Evolutionary conservation across 2,797 vertebrate genomes (phyloP), one percentile per base, ranked within the genome.

Genomic region (Gadopsis marmoratus): DNA sequence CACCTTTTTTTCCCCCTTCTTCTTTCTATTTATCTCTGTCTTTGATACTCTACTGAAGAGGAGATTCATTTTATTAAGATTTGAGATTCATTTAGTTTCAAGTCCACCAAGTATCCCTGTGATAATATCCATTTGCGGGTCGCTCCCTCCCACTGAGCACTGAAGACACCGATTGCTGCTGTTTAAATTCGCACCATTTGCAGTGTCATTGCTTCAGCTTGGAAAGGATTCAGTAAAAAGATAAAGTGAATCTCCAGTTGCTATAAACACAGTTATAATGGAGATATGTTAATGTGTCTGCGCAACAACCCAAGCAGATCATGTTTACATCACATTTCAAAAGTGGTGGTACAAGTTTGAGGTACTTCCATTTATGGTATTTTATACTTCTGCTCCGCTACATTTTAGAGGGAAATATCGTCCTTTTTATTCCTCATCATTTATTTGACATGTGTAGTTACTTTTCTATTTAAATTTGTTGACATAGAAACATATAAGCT

Each of bases 61-160:
- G 59, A 85, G 73, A 82, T 82, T 89, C 74, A 72, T 89, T 91
- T 91, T 71, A 83, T 89, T 93, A 79, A 89, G 79, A 92, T 91
- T 89, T 75, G 81, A 88, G 81, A 82, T 88, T 91, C 65, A 90
- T 91, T 89, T 87, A 73, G 72, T 81, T 86, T 80, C 65, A 85
- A 86, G 88, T 86, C 82, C 84, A 74, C 74, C 73, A 55, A 69
- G 79, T 81, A 64, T 77, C 72, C 31, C 71, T 61, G 70, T 67
- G 84, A 90, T 89, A 74, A 88, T 79, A 82, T 87, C 86, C 80
- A 79, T 87, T 80, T 21, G 63, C 29, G 83, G 66, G 73, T 78
- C 71, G 33, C 82, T 81, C 76, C 69, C 85, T 81, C 71, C 78
- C 70, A 45, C 74, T 56, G 66, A 84, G 79, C 84, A 33, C 43